Percentiles rank a stretch among this genome's conserved stretches.
These are phyloP conservation scores for Rosalia funebris DNA, from an alignment of 2,888 invertebrate species.

Conservation along the genomic window DNA sequence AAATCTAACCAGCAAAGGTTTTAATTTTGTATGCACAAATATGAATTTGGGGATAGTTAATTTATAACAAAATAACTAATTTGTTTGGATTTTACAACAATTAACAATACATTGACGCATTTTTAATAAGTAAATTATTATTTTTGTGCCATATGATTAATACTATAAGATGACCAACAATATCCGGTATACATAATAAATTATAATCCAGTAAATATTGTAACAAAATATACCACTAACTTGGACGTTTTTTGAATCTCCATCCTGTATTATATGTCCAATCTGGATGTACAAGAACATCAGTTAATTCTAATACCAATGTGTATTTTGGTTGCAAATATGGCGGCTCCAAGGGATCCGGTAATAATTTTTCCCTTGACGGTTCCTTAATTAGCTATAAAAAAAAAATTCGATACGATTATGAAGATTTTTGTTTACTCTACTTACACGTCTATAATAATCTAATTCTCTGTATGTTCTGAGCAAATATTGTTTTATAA, in stretches of 20 bases:
- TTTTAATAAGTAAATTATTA: no score
- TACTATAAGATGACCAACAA: no score
- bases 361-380: conserved; percentile 90
- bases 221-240: conserved; percentile 63
- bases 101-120: no score
- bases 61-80: no score
- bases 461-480: conserved; percentile 67
- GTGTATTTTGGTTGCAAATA: conserved; percentile 98
- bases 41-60: no score
- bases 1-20: no score
- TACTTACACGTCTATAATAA: conserved; percentile 56
- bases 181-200: no score
- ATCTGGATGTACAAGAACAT: conserved; percentile 95
- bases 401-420: conserved; percentile 29
- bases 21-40: no score
- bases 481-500: conserved; percentile 75
- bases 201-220: no score
- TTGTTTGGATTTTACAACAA: no score
- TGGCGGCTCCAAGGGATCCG: conserved; percentile 90
- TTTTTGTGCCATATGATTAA: no score
- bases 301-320: conserved; percentile 93
- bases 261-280: conserved; percentile 99
- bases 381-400: conserved; percentile 89
- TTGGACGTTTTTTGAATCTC: conserved; percentile 98
- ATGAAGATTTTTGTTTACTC: no score